Base-by-base conservation (phyloP, 1,140 invertebrate species). In the Hypsibius dujardini region DNA sequence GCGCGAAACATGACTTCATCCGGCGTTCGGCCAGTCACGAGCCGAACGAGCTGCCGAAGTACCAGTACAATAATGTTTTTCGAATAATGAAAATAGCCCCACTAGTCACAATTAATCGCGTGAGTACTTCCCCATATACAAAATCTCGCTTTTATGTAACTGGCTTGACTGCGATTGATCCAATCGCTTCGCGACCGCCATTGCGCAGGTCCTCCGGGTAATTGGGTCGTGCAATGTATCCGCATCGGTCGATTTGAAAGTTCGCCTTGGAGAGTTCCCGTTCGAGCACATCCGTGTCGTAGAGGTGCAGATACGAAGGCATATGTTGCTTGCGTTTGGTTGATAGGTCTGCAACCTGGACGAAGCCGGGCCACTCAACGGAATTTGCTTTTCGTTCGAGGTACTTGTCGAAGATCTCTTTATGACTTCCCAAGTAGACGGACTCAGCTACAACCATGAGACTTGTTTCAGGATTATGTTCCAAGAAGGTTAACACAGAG, bases 291-390 rank as follows among this genome's bases (percentile, higher is more conserved):
- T 56, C 50, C 7, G 50, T 56, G n/a, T 56, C 50, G 50, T 56
- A 56, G 7, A 56, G 50, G 7, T 12, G 7, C n/a, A 56, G 50
- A 7, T 7, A 56, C 50, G 7, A 7, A n/a, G 50, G 50, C 50
- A 56, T 56, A n/a, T 56, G 50, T 56, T 56, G 50, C n/a, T 56
- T 56, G 50, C 50, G 50, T 56, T 56, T 7, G 50, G 50, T 56
- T n/a, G 50, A 12, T n/a, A 56, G 50, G n/a, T 56, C 50, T n/a
- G 7, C n/a, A 12, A 56, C 50, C n/a, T 56, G 7, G 50, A 56
- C 50, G n/a, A 56, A 56, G 50, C 50, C 50, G 7, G 50, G 50
- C 50, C 50, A 56, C n/a, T 56, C 50, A 7, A 12, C 50, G 50
- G 7, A 12, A 7, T 56, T 56, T 7, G 7, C 50, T 56, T 56